These are phyloP conservation scores for Catamblyrhynchus diadema DNA, from an alignment of 2,797 vertebrate species.

Conservation along the genomic window DNA sequence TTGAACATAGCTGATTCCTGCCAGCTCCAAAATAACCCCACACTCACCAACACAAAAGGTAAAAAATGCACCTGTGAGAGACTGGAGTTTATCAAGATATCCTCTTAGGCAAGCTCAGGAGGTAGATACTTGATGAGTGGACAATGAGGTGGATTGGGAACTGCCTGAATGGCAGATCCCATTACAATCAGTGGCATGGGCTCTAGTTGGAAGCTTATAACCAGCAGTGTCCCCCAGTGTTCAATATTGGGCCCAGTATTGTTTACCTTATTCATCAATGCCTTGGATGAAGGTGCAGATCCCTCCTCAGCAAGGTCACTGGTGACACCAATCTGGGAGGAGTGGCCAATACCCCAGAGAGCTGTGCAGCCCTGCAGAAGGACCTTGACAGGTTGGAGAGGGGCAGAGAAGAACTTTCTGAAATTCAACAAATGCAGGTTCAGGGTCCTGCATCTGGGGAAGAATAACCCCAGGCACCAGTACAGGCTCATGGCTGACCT, in stretches of 20 bases:
- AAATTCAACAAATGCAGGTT: accelerated
- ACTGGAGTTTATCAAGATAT: background rate
- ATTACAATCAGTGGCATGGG: too few relatives aligned
- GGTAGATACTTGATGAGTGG: too few relatives aligned
- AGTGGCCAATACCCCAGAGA: background rate
- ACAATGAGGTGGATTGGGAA: background rate
- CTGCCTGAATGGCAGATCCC: background rate
- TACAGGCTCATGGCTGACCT: background rate
- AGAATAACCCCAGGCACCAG: background rate
- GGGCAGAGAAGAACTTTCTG: background rate
- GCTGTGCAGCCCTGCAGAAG: background rate
- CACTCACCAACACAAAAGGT: accelerated
- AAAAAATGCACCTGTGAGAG: background rate
- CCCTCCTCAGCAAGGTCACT: background rate
- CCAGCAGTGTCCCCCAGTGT: accelerated
- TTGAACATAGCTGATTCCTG: background rate
- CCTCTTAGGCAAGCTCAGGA: background rate
- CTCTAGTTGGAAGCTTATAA: background rate
- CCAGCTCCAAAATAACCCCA: background rate
- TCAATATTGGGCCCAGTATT: background rate
- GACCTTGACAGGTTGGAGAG: accelerated
- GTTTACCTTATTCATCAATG: background rate
- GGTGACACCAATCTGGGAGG: background rate
- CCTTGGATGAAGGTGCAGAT: background rate
- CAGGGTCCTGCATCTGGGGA: background rate